Conservation (phyloP, 2,797 vertebrate species). For the Huso huso region DNA sequence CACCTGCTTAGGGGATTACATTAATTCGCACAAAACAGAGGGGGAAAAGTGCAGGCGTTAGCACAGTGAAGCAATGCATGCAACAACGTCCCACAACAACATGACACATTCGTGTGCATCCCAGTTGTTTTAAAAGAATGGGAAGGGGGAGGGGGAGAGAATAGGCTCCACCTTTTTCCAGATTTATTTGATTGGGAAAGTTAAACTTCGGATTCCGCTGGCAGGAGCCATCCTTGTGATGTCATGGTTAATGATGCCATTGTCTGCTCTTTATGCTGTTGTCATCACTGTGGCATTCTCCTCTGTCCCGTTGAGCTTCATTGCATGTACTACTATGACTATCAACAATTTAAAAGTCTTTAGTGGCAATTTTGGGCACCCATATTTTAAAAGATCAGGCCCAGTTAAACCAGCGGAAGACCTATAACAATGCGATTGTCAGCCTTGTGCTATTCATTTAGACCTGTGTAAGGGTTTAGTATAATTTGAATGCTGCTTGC, state of each 20-base stretch:
- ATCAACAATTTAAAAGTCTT: no score
- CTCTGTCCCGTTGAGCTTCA: no score
- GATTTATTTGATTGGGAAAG: conserved; percentile 34
- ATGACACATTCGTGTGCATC: conserved; percentile 24
- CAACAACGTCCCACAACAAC: conserved; percentile 25
- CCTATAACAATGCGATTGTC: no score
- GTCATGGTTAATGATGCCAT: conserved; percentile 7
- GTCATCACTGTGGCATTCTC: no score
- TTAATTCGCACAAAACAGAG: conserved; percentile 71
- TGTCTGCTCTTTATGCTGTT: neutral
- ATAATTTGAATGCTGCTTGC: no score
- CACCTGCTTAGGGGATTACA: conserved; percentile 79
- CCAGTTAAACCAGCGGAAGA: no score
- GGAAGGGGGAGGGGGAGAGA: conserved; percentile 19
- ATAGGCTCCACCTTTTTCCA: conserved; percentile 4
- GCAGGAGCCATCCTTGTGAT: conserved; percentile 17
- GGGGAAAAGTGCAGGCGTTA: conserved; percentile 40
- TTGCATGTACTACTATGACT: no score
- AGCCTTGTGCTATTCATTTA: no score
- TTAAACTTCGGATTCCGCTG: conserved; percentile 15
- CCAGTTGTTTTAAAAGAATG: conserved; percentile 14
- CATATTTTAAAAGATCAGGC: no score
- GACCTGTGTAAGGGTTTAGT: no score
- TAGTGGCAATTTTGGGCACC: no score
- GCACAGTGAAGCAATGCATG: conserved; percentile 43